A percentile compares a stretch with the other conserved stretches of the same genome.
Evolutionary conservation across 2,888 invertebrate species (phyloP).

Genomic region (Xanthorhoe designata): DNA sequence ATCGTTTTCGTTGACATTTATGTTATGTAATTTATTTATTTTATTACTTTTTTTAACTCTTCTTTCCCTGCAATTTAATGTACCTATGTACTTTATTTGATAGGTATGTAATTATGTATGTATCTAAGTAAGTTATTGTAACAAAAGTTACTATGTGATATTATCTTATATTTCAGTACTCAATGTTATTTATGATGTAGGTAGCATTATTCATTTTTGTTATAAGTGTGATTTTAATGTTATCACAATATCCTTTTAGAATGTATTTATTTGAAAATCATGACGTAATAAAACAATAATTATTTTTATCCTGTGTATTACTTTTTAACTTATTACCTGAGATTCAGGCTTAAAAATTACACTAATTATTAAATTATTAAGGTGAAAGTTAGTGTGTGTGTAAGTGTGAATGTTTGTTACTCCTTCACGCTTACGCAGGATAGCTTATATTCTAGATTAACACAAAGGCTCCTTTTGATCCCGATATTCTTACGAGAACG

Average conservation of each 20-base stretch:
- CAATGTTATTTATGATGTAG: too few species aligned
- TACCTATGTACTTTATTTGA: not conserved
- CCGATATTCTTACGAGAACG: too few species aligned
- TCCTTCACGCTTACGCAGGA: too few species aligned
- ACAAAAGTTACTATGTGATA: conserved; percentile 29
- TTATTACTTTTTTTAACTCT: not conserved
- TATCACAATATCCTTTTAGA: not conserved
- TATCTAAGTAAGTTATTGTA: not conserved
- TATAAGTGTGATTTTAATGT: not conserved
- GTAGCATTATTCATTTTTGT: not conserved
- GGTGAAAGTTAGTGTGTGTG: too few species aligned
- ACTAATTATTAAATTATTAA: too few species aligned
- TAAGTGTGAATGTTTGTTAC: too few species aligned
- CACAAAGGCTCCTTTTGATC: too few species aligned
- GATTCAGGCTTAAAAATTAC: too few species aligned
- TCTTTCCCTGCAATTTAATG: not conserved
- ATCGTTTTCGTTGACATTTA: too few species aligned
- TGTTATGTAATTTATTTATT: not conserved
- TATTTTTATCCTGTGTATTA: not conserved
- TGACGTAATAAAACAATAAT: not conserved
- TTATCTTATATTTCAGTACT: conserved; percentile 22
- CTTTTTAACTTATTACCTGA: not conserved
- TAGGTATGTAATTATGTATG: not conserved
- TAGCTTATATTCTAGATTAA: too few species aligned
- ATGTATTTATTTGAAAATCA: not conserved